A percentile compares a stretch with the other conserved stretches of the same genome.
These are phyloP conservation scores for Philereme transversata DNA, from an alignment of 2,888 invertebrate genomes.

Conservation along the genomic window DNA sequence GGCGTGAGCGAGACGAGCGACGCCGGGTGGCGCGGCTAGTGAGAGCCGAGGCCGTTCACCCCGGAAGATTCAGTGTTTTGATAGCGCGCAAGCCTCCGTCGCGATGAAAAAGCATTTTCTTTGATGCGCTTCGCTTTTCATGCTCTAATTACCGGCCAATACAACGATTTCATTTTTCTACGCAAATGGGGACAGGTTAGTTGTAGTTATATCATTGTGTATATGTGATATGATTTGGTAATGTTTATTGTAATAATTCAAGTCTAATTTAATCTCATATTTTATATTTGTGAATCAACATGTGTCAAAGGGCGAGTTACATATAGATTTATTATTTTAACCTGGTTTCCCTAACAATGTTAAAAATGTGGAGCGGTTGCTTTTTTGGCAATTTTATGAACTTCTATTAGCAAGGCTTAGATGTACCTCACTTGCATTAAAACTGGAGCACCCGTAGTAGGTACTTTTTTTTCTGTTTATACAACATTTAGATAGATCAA, in stretches of 20 bases:
- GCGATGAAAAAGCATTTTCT: constrained; percentile 81
- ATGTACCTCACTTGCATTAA: no score
- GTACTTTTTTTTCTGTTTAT: no score
- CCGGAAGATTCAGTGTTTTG: constrained; percentile 84
- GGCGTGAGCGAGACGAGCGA: constrained; percentile 57
- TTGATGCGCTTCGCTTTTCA: constrained; percentile 79
- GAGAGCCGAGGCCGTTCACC: constrained; percentile 76
- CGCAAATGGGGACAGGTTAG: constrained; percentile 11
- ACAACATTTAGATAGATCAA: no score
- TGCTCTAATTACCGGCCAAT: constrained; percentile 74
- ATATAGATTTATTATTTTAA: no score
- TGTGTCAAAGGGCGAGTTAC: no score
- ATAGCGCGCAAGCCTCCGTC: constrained; percentile 77
- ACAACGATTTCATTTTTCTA: constrained; percentile 56
- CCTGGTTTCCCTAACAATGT: no score
- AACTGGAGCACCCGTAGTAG: no score
- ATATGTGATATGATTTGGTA: not conserved
- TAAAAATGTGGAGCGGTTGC: no score
- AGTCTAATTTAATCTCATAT: no score
- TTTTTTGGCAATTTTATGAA: no score
- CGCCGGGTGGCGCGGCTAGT: constrained; percentile 62
- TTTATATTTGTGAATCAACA: no score
- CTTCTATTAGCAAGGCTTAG: no score
- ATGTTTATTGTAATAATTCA: not conserved
- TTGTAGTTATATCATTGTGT: constrained; percentile 1